Evolutionary conservation across 1,140 invertebrate species (phyloP), one percentile per base, ranked within the genome.

Genomic region (Drosophila mauritiana): DNA sequence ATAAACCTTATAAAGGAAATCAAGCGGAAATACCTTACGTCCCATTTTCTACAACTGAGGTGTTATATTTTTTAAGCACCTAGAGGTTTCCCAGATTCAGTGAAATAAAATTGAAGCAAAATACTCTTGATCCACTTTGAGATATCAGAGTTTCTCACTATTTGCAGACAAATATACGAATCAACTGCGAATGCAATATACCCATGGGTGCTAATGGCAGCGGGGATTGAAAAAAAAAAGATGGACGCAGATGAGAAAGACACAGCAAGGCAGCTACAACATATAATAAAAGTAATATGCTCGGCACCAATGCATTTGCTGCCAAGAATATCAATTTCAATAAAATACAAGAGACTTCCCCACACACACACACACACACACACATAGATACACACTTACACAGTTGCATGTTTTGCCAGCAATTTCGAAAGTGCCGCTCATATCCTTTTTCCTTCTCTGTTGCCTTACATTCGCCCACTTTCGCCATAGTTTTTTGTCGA

Each of bases 281-380:
- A 88, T 88, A 89, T 89, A 88, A 88, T 88, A 88, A 88, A 88
- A 88, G 83, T 88, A 88, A 89, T 88, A 88, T 88, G 83, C 83
- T 89, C 63, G 79, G 84, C 84, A 81, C 79, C 86, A 88, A 88
- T 88, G 83, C 83, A 88, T 88, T 88, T 74, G 75, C 67, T 83
- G 77, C 83, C 83, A 89, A 88, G 83, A 88, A 89, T 88, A 88
- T 88, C 79, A 88, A 88, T 88, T 88, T 88, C 83, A 88, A 88
- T 88, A 88, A 88, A 88, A 88, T 88, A 89, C 84, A 88, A 83
- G 84, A 73, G 68, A 74, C 68, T 64, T 65, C 48, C 31, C 45
- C 37, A 46, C 62, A 61, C 68, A 43, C 53, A 43, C 20, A 55
- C 43, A 54, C n/a, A 27, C 10, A 36, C 36, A 45, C 34, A 37